phyloP scores from a whole-genome alignment of 1,140 invertebrate genomes.

The Stegodyphus dumicola region DNA sequence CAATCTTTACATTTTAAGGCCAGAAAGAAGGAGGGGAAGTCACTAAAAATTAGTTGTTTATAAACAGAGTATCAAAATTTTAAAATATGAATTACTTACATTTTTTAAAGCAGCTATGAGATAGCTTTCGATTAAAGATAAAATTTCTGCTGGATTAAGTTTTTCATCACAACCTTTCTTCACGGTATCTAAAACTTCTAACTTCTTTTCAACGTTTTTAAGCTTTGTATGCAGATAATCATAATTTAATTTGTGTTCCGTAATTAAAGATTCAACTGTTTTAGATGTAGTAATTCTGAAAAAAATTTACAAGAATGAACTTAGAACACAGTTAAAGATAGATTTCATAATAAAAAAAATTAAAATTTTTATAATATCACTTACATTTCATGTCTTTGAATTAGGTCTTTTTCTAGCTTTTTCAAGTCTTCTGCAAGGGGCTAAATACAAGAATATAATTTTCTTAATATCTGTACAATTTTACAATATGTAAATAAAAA shows the following conservation, averaged over 20 bases:
- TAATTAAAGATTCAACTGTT: neutral
- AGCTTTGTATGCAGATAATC: constrained; percentile 17
- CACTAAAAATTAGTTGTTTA: neutral
- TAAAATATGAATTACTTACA: constrained; percentile 14
- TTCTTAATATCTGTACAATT: too few relatives aligned
- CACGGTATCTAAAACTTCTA: neutral
- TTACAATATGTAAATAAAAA: too few relatives aligned
- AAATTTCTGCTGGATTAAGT: constrained; percentile 6
- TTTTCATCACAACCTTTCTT: constrained; percentile 42
- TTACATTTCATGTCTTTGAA: neutral
- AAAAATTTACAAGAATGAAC: neutral
- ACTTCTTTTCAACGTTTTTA: constrained; percentile 27
- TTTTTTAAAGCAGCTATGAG: constrained; percentile 35
- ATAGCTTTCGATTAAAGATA: constrained; percentile 16
- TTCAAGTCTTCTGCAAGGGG: neutral
- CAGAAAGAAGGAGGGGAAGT: neutral
- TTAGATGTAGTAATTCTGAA: neutral
- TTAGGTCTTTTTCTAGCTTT: neutral
- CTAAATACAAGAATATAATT: neutral
- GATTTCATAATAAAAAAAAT: too few relatives aligned
- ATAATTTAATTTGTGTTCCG: neutral
- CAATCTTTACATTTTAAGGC: neutral
- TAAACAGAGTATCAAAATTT: neutral
- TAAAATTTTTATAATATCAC: neutral
- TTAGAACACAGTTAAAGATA: too few relatives aligned